phyloP scores from a whole-genome alignment of 2,888 invertebrate species.

The Lamproptera curius region DNA sequence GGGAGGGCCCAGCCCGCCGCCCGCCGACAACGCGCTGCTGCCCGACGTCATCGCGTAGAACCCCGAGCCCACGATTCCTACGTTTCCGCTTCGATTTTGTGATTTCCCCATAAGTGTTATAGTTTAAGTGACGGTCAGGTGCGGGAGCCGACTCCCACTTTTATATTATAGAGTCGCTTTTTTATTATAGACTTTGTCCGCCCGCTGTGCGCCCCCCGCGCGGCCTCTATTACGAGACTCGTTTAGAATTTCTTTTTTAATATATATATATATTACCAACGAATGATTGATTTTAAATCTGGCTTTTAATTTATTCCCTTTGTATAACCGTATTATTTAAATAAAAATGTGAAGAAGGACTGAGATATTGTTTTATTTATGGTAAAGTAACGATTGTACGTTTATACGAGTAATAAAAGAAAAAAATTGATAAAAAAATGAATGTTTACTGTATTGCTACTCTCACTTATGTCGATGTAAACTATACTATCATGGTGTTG shows the following conservation, averaged over 20 bases:
- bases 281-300: conserved; percentile 73
- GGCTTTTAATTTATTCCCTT: conserved; percentile 76
- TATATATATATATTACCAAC: conserved; percentile 75
- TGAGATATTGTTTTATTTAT: conserved; percentile 74
- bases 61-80: conserved; percentile 49
- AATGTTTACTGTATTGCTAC: conserved; percentile 63
- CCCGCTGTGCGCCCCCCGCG: conserved; percentile 30
- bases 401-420: conserved; percentile 44
- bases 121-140: conserved; percentile 67
- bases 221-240: conserved; percentile 64
- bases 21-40: conserved; percentile 57
- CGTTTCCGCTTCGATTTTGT: conserved; percentile 77
- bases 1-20: conserved; percentile 73
- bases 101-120: conserved; percentile 75
- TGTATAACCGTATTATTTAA: conserved; percentile 77
- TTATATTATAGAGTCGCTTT: conserved; percentile 76
- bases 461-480: conserved; percentile 63
- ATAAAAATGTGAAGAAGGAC: conserved; percentile 70
- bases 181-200: conserved; percentile 55
- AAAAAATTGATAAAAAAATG: conserved; percentile 33
- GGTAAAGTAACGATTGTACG: conserved; percentile 47
- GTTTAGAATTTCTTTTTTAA: conserved; percentile 60
- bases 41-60: conserved; percentile 71
- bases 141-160: conserved; percentile 68
- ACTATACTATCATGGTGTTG: conserved; percentile 73